Evolutionary conservation across 2,113 vertebrate genomes (phyloP), one percentile per base, ranked within the genome.

Genomic region (Vicugna pacos): DNA sequence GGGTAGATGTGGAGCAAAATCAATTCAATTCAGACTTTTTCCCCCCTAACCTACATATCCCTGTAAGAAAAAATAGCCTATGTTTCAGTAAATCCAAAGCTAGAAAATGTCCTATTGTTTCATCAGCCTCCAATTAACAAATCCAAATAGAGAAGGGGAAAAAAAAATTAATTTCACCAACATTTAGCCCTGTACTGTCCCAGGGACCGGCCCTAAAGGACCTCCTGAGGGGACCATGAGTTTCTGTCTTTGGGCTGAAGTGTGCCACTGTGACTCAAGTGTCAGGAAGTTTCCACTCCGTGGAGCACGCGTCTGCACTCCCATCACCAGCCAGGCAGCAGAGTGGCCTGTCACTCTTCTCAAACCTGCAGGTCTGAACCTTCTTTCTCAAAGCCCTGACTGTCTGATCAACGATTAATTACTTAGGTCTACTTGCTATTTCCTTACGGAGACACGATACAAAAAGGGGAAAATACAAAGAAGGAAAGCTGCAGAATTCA

Each of bases 21-120:
- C 72, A 96, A 93, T 58, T 97, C 56, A 98, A 87, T 84, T 96
- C 92, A 93, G 28, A 56, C 93, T 91, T 95, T 42, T 48, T 80
- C 56, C 11, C 15, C 46, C 64, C 20, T 58, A 64, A 89, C n/a
- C 56, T 89, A 30, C 13, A 28, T 67, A 64, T 46, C 9, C 26
- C 32, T 93, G 85, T 80, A 83, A 89, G 46, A 42, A 92, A 92
- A 92, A 96, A 94, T 4, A 82, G 54, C 16, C 24, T 46, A 56
- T 3, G 0, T 91, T 2, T 65, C 58, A 89, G n/a, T 32, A 76
- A 95, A 96, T 70, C 22, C 32, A 65, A 90, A 91, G 62, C 56
- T 60, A 58, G 80, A 98, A 97, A 89, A 56, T 77, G 75, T 67
- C 38, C 7, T 79, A 70, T 62, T 88, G 42, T 54, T 84, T 85